Evolutionary conservation across 1,140 invertebrate species (phyloP), one percentile per base, ranked within the genome.

Genomic region (Trachymyrmex cornetzi): DNA sequence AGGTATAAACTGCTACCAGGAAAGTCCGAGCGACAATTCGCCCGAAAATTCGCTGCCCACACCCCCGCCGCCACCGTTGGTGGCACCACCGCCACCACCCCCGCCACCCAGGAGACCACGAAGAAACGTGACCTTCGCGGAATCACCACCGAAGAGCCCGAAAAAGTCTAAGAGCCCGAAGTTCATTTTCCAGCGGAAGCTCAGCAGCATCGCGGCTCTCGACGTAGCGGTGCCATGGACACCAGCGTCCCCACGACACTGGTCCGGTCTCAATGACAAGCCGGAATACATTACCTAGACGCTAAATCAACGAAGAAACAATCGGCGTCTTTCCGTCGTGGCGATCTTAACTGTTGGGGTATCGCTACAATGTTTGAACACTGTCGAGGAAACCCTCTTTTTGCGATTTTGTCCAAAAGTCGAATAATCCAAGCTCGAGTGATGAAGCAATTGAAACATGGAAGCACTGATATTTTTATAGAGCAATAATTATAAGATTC

Each of bases 1-100:
- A 97, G 94, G 97, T 97, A 92, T 98, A 95, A 94, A 87, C 57
- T 88, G 81, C 64, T 90, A 92, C 88, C 81, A 84, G 84, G 89
- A 93, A 74, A 88, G 90, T 71, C 84, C 90, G 61, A 74, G 89
- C 80, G 87, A 92, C 72, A 44, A 44, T 44, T 92, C 91, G 77
- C 91, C 91, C 75, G 92, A 89, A 50, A 93, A 92, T 85, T 93
- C 93, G 61, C 82, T 93, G 80, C 93, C 94, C 74, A 93, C 93
- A 19, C 93, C 94, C 19, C 94, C 93, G 53, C 94, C 94, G 71
- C 94, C 94, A n/a, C 93, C 93, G 12, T 74, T 92, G 81, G 74
- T 85, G 77, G 87, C 87, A 55, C 85, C 91, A n/a, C 92, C 94
- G 77, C 93, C 94, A 44, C 93, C 94, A 27, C 93, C 94, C n/a